phyloP scores from a whole-genome alignment of 2,888 invertebrate genomes.

The Clostera curtula region DNA sequence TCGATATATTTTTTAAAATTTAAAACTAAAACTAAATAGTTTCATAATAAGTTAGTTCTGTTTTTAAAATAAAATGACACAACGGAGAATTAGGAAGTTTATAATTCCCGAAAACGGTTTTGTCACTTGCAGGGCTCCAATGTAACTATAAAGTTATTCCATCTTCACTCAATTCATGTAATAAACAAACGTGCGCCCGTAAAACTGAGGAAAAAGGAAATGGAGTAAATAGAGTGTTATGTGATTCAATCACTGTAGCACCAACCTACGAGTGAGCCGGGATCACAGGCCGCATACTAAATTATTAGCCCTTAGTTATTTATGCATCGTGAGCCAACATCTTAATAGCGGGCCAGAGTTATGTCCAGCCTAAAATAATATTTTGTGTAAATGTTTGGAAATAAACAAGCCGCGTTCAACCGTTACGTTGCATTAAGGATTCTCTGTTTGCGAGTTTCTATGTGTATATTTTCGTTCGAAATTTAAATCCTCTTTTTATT shows the following conservation, averaged over 20 bases:
- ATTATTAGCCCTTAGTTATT: constrained; percentile 69
- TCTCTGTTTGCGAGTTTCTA: no score
- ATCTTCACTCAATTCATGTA: constrained; percentile 10
- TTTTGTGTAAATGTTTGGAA: constrained; percentile 71
- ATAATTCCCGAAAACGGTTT: no score
- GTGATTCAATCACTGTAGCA: constrained; percentile 62
- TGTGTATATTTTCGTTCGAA: no score
- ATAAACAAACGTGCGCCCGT: constrained; percentile 20
- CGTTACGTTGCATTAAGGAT: no score
- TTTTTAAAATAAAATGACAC: no score
- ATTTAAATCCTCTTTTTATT: no score
- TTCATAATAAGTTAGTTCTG: no score
- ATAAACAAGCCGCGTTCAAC: constrained; percentile 56
- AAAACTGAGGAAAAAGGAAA: constrained; percentile 34
- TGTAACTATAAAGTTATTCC: not conserved
- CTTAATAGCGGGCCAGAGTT: constrained; percentile 66
- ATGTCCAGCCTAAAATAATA: constrained; percentile 73
- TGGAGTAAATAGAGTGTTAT: constrained; percentile 50
- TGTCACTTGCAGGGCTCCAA: not conserved
- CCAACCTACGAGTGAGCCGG: constrained; percentile 46
- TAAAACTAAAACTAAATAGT: no score
- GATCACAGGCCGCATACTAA: constrained; percentile 68
- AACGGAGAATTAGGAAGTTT: no score
- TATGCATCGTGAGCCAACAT: constrained; percentile 70
- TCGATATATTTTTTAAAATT: no score